These are phyloP conservation scores for Listronotus bonariensis DNA, from an alignment of 1,140 invertebrate genomes.

Conservation along the genomic window DNA sequence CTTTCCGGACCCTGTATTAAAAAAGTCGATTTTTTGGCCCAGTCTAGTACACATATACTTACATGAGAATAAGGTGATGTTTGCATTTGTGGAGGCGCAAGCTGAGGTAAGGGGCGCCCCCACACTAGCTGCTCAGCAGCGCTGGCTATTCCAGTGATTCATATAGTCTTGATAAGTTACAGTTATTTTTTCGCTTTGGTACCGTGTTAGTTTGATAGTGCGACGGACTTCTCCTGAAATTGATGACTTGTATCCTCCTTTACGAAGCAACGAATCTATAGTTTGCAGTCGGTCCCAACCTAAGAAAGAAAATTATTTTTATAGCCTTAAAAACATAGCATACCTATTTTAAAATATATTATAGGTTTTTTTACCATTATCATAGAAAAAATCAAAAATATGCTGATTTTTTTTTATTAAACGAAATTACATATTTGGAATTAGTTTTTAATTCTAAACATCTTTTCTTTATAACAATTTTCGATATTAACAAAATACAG, in stretches of 20 bases:
- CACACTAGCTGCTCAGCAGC: constrained; percentile 65
- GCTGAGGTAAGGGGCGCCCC: constrained; percentile 37
- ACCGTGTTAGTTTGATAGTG: constrained; percentile 90
- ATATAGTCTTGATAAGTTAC: constrained; percentile 84
- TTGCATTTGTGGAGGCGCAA: constrained; percentile 42
- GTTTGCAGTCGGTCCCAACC: constrained; percentile 97
- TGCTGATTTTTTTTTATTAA: too few relatives aligned
- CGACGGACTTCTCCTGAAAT: constrained; percentile 88
- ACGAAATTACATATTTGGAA: too few relatives aligned
- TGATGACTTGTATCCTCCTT: constrained; percentile 92
- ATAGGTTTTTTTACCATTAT: too few relatives aligned
- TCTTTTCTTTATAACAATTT: too few relatives aligned
- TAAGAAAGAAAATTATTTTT: constrained; percentile 54
- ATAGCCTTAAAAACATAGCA: too few relatives aligned
- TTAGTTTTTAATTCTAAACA: too few relatives aligned
- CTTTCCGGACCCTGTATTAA: too few relatives aligned
- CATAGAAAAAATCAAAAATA: too few relatives aligned
- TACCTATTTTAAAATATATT: too few relatives aligned
- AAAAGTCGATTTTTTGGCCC: too few relatives aligned
- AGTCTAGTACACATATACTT: too few relatives aligned
- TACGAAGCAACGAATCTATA: constrained; percentile 95
- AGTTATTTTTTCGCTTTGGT: constrained; percentile 87
- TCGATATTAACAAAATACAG: too few relatives aligned
- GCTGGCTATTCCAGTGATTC: constrained; percentile 63
- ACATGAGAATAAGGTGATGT: constrained; percentile 26